phyloP scores from a whole-genome alignment of 1,140 invertebrate species.

The Thereuonema tuberculata region DNA sequence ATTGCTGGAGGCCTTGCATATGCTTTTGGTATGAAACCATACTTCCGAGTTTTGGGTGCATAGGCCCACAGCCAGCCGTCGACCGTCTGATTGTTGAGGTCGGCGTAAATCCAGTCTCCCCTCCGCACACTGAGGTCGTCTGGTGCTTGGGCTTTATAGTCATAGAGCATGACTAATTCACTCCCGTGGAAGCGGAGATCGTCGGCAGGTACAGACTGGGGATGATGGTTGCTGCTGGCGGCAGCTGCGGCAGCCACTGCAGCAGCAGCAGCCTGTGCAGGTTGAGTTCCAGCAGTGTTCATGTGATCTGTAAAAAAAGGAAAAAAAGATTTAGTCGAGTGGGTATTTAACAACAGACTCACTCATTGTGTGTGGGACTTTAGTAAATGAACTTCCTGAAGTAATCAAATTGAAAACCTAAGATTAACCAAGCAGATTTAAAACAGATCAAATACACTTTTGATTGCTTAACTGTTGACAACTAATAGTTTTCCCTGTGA shows the following conservation, averaged over 20 bases:
- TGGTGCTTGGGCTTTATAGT: conserved; percentile 86
- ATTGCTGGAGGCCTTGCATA: conserved; percentile 85
- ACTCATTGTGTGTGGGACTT: too few species aligned
- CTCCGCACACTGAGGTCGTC: conserved; percentile 76
- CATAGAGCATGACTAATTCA: conserved; percentile 83
- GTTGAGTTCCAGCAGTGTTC: not conserved
- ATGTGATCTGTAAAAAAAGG: not conserved
- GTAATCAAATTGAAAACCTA: too few species aligned
- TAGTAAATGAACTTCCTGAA: too few species aligned
- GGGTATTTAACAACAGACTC: too few species aligned
- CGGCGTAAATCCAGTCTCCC: conserved; percentile 89
- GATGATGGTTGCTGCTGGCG: not conserved
- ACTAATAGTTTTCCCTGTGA: too few species aligned
- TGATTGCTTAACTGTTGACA: too few species aligned
- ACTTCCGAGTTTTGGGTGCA: conserved; percentile 77
- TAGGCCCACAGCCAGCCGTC: conserved; percentile 92
- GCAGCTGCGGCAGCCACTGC: too few species aligned
- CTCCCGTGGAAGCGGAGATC: conserved; percentile 55
- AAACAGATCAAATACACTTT: too few species aligned
- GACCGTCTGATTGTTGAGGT: conserved; percentile 80
- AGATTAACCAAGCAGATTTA: too few species aligned
- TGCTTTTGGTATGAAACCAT: conserved; percentile 88
- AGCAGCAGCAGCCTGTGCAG: not conserved
- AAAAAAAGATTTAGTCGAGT: conserved; percentile 1
- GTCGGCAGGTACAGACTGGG: not conserved